Base-by-base conservation (phyloP, 1,140 invertebrate species). In the Dendrolimus punctatus region DNA sequence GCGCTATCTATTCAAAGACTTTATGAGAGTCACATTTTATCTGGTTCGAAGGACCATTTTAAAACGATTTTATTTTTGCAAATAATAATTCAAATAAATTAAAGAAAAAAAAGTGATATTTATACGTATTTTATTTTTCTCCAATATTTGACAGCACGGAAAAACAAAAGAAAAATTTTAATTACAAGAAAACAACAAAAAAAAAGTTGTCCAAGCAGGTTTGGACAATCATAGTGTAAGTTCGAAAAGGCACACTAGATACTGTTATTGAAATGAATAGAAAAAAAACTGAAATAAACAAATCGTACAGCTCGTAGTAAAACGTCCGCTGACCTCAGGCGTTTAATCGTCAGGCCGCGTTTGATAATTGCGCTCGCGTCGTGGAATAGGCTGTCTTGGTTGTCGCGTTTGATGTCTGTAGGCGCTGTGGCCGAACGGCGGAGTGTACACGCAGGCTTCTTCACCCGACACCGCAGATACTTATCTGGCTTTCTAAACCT, bases 401-500 rank as follows among this genome's bases (percentile, higher is more conserved):
- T 66, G 48, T 76, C 68, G 40, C 72, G 48, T 73, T 73, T 78
- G 62, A 78, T 47, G 47, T 73, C 70, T 41, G 68, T 68, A 0
- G 86, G 86, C 23, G 75, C 84, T 0, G 86, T 88, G 43, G 83
- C 80, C 5, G 85, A 88, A 46, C 86, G 67, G 49, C 80, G 71
- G 53, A 88, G 73, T 53, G 71, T 73, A 64, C 57, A 71, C 46
- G 56, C 62, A 47, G 64, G 51, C 62, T 72, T 69, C 80, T 80
- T 85, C 67, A 58, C 58, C 57, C 76, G 65, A 58, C 82, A 80
- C 50, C 75, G 73, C 49, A 88, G 74, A 78, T 87, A 87, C 72
- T 85, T 87, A 79, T 85, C 84, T 71, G 87, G 85, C 67, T 78
- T 84, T 72, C 77, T 82, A 86, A 88, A 88, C 83, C 87, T 88